Conservation (phyloP, 2,797 vertebrate genomes). For the Chlorospingus semifuscus region DNA sequence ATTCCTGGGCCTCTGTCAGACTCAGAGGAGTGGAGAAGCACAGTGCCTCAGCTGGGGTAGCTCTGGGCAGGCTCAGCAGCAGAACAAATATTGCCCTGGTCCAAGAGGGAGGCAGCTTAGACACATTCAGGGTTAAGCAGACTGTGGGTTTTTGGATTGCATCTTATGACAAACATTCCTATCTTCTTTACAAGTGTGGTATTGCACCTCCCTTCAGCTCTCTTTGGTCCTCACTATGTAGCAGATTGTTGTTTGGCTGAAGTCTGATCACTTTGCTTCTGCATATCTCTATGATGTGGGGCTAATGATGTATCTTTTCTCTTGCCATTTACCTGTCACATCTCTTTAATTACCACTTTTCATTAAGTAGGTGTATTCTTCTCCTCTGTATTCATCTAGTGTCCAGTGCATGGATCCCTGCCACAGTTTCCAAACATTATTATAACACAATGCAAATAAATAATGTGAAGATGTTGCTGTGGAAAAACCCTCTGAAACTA, state of each 20-base stretch:
- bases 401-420: accelerated
- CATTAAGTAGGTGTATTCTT: background rate
- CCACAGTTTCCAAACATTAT: background rate
- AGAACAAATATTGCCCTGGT: background rate
- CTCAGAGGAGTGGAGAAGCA: background rate
- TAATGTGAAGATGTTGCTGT: background rate
- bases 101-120: background rate
- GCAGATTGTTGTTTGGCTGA: background rate
- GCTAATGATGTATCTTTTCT: background rate
- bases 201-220: background rate
- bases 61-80: background rate
- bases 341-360: background rate
- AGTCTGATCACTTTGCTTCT: background rate
- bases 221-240: background rate
- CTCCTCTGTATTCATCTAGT: background rate
- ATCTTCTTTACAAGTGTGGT: background rate
- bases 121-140: background rate
- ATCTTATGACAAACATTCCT: background rate
- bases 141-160: background rate
- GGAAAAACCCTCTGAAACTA: background rate
- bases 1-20: background rate
- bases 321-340: background rate
- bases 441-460: background rate
- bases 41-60: background rate
- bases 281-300: background rate